These are phyloP conservation scores for Tetramorium simillimum DNA, from an alignment of 1,140 invertebrate species.

Conservation along the genomic window DNA sequence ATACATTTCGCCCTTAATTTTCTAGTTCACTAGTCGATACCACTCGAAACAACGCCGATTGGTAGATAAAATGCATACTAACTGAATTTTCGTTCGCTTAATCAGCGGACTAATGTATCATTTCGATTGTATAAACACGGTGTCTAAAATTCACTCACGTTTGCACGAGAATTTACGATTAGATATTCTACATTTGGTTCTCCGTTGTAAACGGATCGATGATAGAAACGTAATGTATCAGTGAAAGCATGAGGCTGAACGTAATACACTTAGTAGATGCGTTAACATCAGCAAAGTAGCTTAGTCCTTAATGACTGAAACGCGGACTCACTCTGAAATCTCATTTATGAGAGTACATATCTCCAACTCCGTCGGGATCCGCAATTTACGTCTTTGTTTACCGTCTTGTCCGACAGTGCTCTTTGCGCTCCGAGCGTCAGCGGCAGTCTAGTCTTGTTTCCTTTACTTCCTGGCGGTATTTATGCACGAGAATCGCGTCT, in stretches of 20 bases:
- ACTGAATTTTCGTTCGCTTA: not conserved
- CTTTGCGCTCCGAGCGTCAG: constrained; percentile 31
- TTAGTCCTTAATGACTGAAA: constrained; percentile 41
- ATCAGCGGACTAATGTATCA: not conserved
- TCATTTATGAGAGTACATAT: constrained; percentile 37
- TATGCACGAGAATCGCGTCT: constrained; percentile 10
- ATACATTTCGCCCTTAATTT: constrained; percentile 39
- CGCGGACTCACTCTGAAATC: constrained; percentile 6
- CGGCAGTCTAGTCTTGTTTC: constrained; percentile 30
- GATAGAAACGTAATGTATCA: not conserved
- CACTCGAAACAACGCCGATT: not conserved
- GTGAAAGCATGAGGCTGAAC: not conserved
- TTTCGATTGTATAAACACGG: not conserved
- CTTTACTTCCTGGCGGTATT: not conserved
- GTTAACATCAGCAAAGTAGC: constrained; percentile 34
- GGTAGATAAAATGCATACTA: not conserved
- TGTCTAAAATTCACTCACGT: not conserved
- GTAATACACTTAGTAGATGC: constrained; percentile 14
- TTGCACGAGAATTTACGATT: not conserved
- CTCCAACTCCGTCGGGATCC: constrained; percentile 25
- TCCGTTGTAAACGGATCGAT: not conserved
- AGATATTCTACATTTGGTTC: not conserved
- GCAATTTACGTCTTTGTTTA: constrained; percentile 49
- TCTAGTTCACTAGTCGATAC: constrained; percentile 6
- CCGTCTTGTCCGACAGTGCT: constrained; percentile 36